These are phyloP conservation scores for Cyprinodon brontotheroides DNA, from an alignment of 2,113 vertebrate species.

Conservation along the genomic window DNA sequence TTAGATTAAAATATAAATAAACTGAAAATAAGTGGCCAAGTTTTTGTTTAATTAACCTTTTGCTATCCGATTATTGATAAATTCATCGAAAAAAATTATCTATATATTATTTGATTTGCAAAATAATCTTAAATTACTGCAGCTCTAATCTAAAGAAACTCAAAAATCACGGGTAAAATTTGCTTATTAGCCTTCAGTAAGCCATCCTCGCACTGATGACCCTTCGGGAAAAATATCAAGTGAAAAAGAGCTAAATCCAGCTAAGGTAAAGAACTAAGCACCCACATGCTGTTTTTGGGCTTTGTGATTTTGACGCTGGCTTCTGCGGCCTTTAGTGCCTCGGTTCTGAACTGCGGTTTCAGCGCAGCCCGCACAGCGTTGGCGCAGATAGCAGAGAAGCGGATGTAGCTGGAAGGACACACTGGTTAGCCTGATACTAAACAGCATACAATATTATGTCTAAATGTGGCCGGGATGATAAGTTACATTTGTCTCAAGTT, in stretches of 20 bases:
- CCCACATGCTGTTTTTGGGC: constrained; percentile 82
- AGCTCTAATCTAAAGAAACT: not conserved
- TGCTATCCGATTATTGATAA: no score
- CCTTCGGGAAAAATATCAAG: no score
- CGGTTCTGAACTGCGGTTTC: constrained; percentile 84
- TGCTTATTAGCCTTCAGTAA: not conserved
- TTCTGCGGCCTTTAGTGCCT: constrained; percentile 81
- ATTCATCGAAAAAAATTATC: no score
- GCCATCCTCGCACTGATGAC: no score
- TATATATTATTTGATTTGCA: no score
- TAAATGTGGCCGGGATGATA: not conserved
- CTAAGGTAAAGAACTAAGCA: no score
- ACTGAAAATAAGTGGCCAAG: no score
- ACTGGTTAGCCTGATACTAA: constrained; percentile 37
- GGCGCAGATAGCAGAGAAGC: constrained; percentile 92
- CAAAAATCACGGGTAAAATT: not conserved
- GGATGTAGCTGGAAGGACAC: constrained; percentile 85
- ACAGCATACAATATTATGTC: not conserved
- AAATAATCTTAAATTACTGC: no score
- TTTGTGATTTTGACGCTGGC: constrained; percentile 84
- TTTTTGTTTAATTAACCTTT: no score
- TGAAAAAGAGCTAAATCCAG: no score
- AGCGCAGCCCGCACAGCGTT: constrained; percentile 86
- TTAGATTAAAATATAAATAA: no score
- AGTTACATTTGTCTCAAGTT: not conserved